These are phyloP conservation scores for Odobenus rosmarus DNA, from an alignment of 2,113 vertebrate genomes.

Conservation along the genomic window DNA sequence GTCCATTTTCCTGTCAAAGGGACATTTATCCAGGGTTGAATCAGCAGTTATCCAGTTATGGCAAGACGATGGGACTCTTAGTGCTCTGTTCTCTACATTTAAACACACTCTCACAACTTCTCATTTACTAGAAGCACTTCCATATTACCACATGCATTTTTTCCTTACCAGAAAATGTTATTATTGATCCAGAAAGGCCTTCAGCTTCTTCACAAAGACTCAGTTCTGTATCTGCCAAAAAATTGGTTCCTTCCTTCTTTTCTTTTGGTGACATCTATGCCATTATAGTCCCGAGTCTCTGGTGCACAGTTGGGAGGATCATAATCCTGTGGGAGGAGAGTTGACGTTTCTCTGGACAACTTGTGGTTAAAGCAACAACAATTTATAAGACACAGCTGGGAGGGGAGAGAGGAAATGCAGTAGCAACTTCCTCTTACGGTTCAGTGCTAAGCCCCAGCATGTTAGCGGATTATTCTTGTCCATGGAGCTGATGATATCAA, in stretches of 20 bases:
- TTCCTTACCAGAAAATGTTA: constrained; percentile 70
- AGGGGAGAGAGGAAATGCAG: background rate
- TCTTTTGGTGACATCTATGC: background rate
- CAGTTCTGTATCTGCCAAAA: background rate
- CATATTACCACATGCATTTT: background rate
- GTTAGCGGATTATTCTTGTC: constrained; percentile 27
- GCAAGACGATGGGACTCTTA: background rate
- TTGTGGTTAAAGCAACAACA: constrained; percentile 71
- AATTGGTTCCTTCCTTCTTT: background rate
- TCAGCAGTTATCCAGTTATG: background rate
- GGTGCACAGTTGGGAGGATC: background rate
- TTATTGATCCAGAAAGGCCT: background rate
- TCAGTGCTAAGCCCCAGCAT: constrained; percentile 30
- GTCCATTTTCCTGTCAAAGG: background rate
- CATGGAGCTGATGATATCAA: background rate
- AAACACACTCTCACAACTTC: background rate
- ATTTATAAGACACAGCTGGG: constrained; percentile 11
- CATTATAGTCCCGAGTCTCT: background rate
- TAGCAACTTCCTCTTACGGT: background rate
- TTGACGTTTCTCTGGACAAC: constrained; percentile 66
- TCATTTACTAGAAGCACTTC: background rate
- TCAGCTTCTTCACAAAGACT: background rate
- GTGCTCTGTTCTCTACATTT: background rate
- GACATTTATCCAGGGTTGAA: background rate
- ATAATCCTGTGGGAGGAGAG: background rate